Evolutionary conservation across 1,140 invertebrate genomes (phyloP), one percentile per base, ranked within the genome.

Genomic region (Hormaphis cornu): DNA sequence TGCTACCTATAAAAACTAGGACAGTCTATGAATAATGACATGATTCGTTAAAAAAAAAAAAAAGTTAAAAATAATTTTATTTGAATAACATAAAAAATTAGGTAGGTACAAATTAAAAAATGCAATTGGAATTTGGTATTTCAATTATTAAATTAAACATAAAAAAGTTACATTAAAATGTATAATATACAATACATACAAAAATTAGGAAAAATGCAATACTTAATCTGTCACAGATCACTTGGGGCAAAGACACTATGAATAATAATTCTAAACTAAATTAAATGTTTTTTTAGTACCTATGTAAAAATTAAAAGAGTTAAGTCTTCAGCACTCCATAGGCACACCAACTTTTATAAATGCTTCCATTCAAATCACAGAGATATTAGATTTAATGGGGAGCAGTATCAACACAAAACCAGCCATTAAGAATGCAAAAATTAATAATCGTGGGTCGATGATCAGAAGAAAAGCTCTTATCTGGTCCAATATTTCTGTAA

Each of bases 131-230:
- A 56, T 2, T 35, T 7, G 22, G 18, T 53, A 53, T 30, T 30
- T 14, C 33, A 56, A 37, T 56, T 26, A 59, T 30, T 14, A 56
- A 56, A 37, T 56, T 26, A 59, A 42, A 40, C 14, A 37, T 42
- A 9, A 44, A 40, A 40, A 48, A 28, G 10, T 46, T 48, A 63
- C 33, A 44, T 24, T 46, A 63, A 48, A 14, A 26, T 46, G 59
- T 63, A 48, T 63, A 40, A 40, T 40, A 48, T 63, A 63, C 59
- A 63, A 33, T 30, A 48, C 44, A 63, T 48, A 63, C 59, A 63
- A 61, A 30, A 42, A 44, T 61, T 26, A 30, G 20, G 2, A 63
- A 44, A 18, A 63, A 63, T 33, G 7, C 1, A 63, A 63, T 48
- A 33, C 18, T 44, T 30, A n/a, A n/a, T n/a, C 16, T 30, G 18